These are phyloP conservation scores for Thereva unica DNA, from an alignment of 2,888 invertebrate genomes.

Conservation along the genomic window DNA sequence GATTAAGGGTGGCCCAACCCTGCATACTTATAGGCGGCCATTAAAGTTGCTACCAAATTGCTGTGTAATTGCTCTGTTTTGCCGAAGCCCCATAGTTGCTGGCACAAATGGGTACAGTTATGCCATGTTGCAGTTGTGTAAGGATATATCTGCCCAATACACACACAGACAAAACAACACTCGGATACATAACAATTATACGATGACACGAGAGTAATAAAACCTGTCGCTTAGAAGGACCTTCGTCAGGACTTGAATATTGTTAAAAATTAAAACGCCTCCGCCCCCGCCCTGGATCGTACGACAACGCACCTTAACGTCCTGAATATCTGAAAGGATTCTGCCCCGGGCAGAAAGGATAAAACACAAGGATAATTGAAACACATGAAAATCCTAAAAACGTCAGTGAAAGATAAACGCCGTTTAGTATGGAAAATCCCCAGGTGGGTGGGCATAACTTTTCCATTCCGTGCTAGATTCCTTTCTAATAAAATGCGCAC, in stretches of 20 bases:
- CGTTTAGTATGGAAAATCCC: slow-evolving; percentile 43
- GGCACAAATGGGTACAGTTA: too few species aligned
- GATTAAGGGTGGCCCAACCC: too few species aligned
- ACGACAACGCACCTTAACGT: neutral
- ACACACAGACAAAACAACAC: neutral
- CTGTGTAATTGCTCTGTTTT: too few species aligned
- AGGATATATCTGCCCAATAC: too few species aligned
- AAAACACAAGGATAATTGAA: slow-evolving; percentile 42
- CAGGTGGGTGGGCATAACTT: slow-evolving; percentile 41
- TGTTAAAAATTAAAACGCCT: slow-evolving; percentile 27
- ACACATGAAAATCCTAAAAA: slow-evolving; percentile 44
- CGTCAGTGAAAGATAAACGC: slow-evolving; percentile 44
- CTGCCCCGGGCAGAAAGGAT: slow-evolving; percentile 9
- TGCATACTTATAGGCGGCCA: too few species aligned
- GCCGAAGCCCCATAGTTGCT: too few species aligned
- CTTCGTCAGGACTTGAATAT: neutral
- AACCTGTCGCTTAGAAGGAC: slow-evolving; percentile 30
- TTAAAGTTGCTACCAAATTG: too few species aligned
- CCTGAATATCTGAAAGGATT: slow-evolving; percentile 20
- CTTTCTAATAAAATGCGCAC: slow-evolving; percentile 2
- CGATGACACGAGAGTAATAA: slow-evolving; percentile 27
- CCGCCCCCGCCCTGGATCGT: slow-evolving; percentile 11
- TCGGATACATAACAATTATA: slow-evolving; percentile 25
- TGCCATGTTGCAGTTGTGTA: too few species aligned
- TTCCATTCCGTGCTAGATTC: slow-evolving; percentile 8